A percentile compares a stretch with the other conserved stretches of the same genome.
These are phyloP conservation scores for Lithobates pipiens DNA, from an alignment of 2,797 vertebrate genomes.

Conservation along the genomic window DNA sequence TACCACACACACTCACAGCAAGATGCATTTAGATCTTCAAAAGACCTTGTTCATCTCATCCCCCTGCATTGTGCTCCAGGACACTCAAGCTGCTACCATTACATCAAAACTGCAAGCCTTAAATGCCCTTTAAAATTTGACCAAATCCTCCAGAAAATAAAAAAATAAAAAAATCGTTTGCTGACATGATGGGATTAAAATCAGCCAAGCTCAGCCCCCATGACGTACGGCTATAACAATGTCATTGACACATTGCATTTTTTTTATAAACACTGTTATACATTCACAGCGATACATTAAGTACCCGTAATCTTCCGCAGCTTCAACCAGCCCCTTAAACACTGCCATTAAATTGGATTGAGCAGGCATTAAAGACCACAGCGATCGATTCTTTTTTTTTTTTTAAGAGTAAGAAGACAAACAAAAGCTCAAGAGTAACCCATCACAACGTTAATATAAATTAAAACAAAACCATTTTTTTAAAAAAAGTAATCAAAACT, in stretches of 20 bases:
- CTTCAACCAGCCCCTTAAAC: not conserved
- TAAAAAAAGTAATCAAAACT: not conserved
- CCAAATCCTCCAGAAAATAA: not conserved
- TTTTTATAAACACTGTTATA: not conserved
- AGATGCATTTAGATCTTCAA: not conserved
- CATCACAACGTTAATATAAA: not conserved
- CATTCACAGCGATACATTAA: slow-evolving; percentile 28
- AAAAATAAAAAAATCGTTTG: not conserved
- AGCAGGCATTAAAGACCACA: not conserved
- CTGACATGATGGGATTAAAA: slow-evolving; percentile 14
- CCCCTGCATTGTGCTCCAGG: slow-evolving; percentile 28
- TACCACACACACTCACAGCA: too few relatives aligned
- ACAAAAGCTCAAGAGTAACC: slow-evolving; percentile 5
- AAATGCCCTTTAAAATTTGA: not conserved
- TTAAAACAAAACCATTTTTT: not conserved
- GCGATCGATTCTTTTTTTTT: not conserved
- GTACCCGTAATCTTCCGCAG: slow-evolving; percentile 2
- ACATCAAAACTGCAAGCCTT: slow-evolving; percentile 5
- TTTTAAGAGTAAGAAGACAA: not conserved
- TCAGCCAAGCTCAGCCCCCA: not conserved
- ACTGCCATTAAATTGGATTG: not conserved
- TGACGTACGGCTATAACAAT: slow-evolving; percentile 25
- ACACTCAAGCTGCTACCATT: not conserved
- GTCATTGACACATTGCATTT: slow-evolving; percentile 12
- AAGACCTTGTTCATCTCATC: slow-evolving; percentile 11